Evolutionary conservation across 1,140 invertebrate genomes (phyloP).

Genomic region (Lycorma delicatula): DNA sequence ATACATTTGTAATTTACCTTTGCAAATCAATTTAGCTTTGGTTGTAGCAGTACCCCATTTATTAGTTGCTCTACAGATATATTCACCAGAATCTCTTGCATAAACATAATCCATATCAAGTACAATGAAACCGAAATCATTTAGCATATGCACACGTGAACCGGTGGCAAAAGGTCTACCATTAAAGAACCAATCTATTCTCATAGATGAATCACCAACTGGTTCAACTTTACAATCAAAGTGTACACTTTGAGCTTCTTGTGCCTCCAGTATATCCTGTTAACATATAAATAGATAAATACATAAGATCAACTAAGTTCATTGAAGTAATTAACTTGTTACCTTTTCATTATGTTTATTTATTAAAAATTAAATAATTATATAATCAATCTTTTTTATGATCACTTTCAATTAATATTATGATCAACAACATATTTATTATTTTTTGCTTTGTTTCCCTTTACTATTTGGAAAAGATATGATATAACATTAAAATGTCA

Average conservation of each 20-base stretch:
- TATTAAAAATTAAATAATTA: too few relatives aligned
- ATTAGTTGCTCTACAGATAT: constrained; percentile 75
- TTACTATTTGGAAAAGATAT: too few relatives aligned
- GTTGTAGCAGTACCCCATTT: constrained; percentile 78
- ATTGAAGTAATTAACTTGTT: too few relatives aligned
- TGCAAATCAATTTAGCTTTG: constrained; percentile 71
- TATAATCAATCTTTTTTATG: too few relatives aligned
- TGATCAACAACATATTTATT: too few relatives aligned
- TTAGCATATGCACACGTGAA: constrained; percentile 79
- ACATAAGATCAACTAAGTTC: too few relatives aligned
- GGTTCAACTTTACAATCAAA: constrained; percentile 88
- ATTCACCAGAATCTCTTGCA: constrained; percentile 75
- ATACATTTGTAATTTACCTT: constrained; percentile 45
- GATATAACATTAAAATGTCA: too few relatives aligned
- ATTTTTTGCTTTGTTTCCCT: too few relatives aligned
- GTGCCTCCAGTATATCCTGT: constrained; percentile 65
- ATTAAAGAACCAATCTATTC: constrained; percentile 92
- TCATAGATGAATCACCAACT: constrained; percentile 73
- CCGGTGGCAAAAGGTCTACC: constrained; percentile 80
- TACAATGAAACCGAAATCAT: constrained; percentile 89
- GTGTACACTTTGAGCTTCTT: constrained; percentile 79
- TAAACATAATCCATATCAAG: constrained; percentile 82
- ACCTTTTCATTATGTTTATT: too few relatives aligned
- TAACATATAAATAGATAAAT: too few relatives aligned
- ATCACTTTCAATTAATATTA: too few relatives aligned